Evolutionary conservation across 1,140 invertebrate genomes (phyloP).

Genomic region (Drosophila aff.): DNA sequence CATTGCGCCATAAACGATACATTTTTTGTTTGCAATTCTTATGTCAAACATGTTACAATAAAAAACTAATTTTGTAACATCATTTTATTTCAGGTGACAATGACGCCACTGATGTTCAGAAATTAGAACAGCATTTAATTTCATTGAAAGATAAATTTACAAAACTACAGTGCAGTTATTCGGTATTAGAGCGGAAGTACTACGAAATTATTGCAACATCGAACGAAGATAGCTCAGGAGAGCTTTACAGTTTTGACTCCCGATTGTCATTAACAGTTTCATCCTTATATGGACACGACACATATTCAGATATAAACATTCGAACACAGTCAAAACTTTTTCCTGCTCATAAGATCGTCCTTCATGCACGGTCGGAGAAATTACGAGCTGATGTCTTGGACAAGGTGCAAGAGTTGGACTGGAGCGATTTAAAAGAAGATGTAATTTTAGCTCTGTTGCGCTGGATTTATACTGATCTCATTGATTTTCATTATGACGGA

Average conservation of each 20-base stretch:
- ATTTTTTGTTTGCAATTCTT: no score
- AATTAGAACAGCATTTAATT: constrained; percentile 94
- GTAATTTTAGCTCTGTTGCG: constrained; percentile 92
- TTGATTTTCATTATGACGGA: constrained; percentile 90
- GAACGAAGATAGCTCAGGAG: constrained; percentile 85
- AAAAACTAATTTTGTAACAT: neutral
- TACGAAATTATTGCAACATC: constrained; percentile 88
- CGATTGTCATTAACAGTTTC: constrained; percentile 92
- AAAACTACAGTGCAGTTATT: constrained; percentile 93
- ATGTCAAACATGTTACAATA: neutral
- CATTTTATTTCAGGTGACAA: constrained; percentile 39
- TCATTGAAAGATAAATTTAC: constrained; percentile 96
- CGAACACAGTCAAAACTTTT: constrained; percentile 90
- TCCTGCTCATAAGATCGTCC: constrained; percentile 95
- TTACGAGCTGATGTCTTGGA: constrained; percentile 91
- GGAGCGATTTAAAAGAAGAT: constrained; percentile 89
- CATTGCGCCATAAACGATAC: no score
- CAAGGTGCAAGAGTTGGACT: constrained; percentile 90
- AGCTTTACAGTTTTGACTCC: constrained; percentile 91
- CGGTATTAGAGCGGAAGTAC: constrained; percentile 93
- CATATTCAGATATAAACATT: constrained; percentile 92
- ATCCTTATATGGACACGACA: constrained; percentile 91
- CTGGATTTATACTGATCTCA: constrained; percentile 97
- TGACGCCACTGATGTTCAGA: constrained; percentile 77
- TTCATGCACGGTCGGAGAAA: constrained; percentile 93